Percentiles rank a stretch among this genome's conserved stretches.
phyloP scores from a whole-genome alignment of 2,888 invertebrate genomes.

The Microctonus brassicae region DNA sequence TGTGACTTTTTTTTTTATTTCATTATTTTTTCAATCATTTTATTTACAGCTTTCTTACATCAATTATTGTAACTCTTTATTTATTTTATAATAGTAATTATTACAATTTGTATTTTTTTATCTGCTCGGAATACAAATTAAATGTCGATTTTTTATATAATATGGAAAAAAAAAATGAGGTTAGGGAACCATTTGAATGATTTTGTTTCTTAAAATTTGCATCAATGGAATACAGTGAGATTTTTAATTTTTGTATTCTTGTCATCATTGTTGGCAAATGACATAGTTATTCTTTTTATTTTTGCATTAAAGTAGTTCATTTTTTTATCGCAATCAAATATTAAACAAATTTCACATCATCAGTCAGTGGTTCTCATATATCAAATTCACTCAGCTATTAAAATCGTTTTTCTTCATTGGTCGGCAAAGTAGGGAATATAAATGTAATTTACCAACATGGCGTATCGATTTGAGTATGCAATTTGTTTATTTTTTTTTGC shows the following conservation, averaged over 20 bases:
- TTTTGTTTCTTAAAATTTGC: no score
- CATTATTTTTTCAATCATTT: background rate
- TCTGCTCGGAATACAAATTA: background rate
- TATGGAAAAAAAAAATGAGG: no score
- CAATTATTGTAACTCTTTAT: background rate
- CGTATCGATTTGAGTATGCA: background rate
- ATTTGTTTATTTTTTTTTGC: background rate
- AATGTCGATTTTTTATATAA: no score
- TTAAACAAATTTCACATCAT: background rate
- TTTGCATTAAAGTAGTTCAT: background rate
- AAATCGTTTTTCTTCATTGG: background rate
- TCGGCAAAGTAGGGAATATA: background rate
- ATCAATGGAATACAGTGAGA: no score
- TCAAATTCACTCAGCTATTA: background rate
- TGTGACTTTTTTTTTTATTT: background rate
- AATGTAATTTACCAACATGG: background rate
- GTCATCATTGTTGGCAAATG: background rate
- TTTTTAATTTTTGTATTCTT: no score
- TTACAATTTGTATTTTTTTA: background rate
- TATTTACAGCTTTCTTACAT: slow-evolving; percentile 3
- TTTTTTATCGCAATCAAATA: background rate
- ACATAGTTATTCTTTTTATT: background rate
- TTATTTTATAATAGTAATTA: background rate
- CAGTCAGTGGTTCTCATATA: background rate
- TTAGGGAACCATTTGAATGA: no score